Base-by-base conservation (phyloP, 2,113 vertebrate species). In the Mellivora capensis region DNA sequence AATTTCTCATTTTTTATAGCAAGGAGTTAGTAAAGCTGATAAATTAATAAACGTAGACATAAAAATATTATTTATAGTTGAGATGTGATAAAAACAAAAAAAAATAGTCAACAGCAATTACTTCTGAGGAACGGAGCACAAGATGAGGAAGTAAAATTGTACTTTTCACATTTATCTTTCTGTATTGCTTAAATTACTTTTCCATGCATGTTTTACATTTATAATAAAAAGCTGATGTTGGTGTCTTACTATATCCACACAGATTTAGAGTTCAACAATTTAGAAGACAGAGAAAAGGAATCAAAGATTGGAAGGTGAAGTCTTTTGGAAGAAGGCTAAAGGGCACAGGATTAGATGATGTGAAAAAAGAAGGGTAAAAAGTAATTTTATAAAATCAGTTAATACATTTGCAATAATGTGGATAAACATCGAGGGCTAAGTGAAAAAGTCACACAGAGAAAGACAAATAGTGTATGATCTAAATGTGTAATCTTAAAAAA, bases 241-340 rank as follows among this genome's bases (percentile, higher is more conserved):
- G n/a, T 84, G 39, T 81, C 39, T 42, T 61, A 49, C n/a, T 85
- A 27, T 85, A 85, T 8, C n/a, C 42, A 87, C 84, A 81, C 6
- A 85, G 27, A 92, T n/a, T 44, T 72, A 86, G 49, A 67, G 42
- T 59, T 87, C 59, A 47, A 29, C n/a, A 87, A 72, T 64, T 89
- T 92, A 93, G 74, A 96, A 39, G 49, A 87, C 7, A 84, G 71
- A 93, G 77, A 90, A 94, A 91, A 93, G 27, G n/a, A 91, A 72
- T 74, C 15, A 57, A 37, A 34, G 21, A 61, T 61, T 72, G 23
- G 23, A 94, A 85, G 71, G 47, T 71, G 6, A 91, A 49, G 47
- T 64, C 52, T 77, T 94, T 13, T 37, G 59, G 79, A 79, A 71
- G 39, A 39, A 74, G 34, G 14, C n/a, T 67, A 91, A 64, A 80